These are phyloP conservation scores for Tupaia chinensis DNA, from an alignment of 2,113 vertebrate genomes.

Conservation along the genomic window DNA sequence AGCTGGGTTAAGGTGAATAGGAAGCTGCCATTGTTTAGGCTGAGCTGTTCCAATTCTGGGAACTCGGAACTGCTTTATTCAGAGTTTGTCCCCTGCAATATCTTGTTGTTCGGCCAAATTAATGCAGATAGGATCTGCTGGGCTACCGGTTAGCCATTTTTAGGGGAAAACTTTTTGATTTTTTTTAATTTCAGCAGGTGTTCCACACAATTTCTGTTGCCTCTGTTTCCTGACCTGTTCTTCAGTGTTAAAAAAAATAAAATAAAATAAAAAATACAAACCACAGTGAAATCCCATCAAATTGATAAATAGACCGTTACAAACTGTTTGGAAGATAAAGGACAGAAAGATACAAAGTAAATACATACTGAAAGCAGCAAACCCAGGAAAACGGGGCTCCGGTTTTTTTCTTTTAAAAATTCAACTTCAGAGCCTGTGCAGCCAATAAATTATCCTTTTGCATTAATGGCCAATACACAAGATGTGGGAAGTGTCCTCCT, in stretches of 20 bases:
- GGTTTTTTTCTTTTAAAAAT: slow-evolving; percentile 77
- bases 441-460: slow-evolving; percentile 83
- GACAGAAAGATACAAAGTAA: slow-evolving; percentile 73
- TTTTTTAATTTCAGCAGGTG: slow-evolving; percentile 84
- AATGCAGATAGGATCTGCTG: slow-evolving; percentile 87
- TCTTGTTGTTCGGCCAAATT: slow-evolving; percentile 87
- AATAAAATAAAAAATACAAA: slow-evolving; percentile 29
- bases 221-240: slow-evolving; percentile 79
- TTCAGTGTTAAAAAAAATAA: slow-evolving; percentile 24
- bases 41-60: slow-evolving; percentile 87
- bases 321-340: slow-evolving; percentile 79
- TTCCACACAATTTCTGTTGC: slow-evolving; percentile 72
- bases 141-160: slow-evolving; percentile 79
- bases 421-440: slow-evolving; percentile 74
- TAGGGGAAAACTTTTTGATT: slow-evolving; percentile 72
- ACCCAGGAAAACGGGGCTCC: slow-evolving; percentile 38
- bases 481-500: slow-evolving; percentile 76
- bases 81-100: slow-evolving; percentile 85
- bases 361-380: slow-evolving; percentile 53
- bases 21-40: slow-evolving; percentile 90
- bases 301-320: slow-evolving; percentile 77
- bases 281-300: slow-evolving; percentile 67
- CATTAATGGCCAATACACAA: slow-evolving; percentile 78
- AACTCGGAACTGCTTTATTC: slow-evolving; percentile 84
- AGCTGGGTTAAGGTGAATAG: slow-evolving; percentile 89